Evolutionary conservation across 2,113 vertebrate species (phyloP), one percentile per base, ranked within the genome.

Genomic region (Hiodon tergisus): DNA sequence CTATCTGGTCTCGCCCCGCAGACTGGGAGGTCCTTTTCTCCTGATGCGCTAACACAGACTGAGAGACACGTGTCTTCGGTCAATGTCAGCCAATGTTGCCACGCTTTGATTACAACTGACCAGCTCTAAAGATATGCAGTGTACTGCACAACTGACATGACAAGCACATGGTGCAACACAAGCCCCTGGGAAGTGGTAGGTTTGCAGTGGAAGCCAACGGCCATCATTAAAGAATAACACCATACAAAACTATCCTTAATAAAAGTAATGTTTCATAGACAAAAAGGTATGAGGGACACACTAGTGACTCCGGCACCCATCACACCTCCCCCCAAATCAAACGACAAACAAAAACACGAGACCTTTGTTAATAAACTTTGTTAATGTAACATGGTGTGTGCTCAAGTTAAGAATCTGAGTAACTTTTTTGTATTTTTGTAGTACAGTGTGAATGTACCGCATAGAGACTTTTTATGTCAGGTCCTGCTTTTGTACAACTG

Each of bases 21-120:
- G 84, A 84, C 79, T 86, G 84, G 83, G 83, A 81, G 73, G 84
- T 84, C 84, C 84, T 80, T 84, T 84, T 86, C 80, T 86, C 83
- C 80, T 86, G 83, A 83, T 81, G 81, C 81, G 75, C 81, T 86
- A 86, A 84, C 79, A 86, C 84, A 83, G 83, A 84, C 84, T 86
- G 84, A 83, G 81, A 84, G 79, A 86, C 80, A 83, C 53, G 78
- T 79, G 80, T 55, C 81, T 78, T 83, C 61, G 76, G 59, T 85
- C 83, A 85, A 76, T 82, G 70, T 78, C 77, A 77, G 67, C 77
- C 77, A 77, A 79, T 66, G 77, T 74, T 78, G 78, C 68, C 77
- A 67, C 72, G 80, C 74, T 74, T 73, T 78, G 78, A 81, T 79
- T 66, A 79, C 71, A 82, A 72, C 81, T 82, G 79, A 78, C 75